Evolutionary conservation across 2,888 invertebrate genomes (phyloP), one percentile per base, ranked within the genome.

Genomic region (Rhynchonema sp.): DNA sequence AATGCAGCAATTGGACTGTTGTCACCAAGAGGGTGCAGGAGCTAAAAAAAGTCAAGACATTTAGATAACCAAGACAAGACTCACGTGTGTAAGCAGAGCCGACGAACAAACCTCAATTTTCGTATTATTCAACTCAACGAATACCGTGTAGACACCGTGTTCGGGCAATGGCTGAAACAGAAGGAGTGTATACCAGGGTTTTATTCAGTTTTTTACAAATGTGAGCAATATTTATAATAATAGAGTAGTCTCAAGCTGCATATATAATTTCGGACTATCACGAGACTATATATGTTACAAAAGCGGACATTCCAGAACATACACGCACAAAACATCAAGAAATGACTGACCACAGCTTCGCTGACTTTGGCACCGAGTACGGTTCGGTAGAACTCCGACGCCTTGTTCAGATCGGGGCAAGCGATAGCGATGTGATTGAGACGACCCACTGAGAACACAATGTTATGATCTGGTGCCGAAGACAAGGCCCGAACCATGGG

Each of bases 351-450:
- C 63, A 70, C 66, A 30, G 67, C 63, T 52, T 70, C 69, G 66
- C 75, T 75, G 65, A 80, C 79, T 68, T 77, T 74, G 13, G 79
- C 80, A 38, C 79, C 78, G 30, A 81, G 71, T 29, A 78, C 72
- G 69, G 80, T 77, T 64, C 75, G 73, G 69, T 79, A 81, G 62
- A 81, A 72, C 17, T 73, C 66, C 1, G 77, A 69, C 22, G 79
- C 69, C 64, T 74, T 76, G 58, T 78, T 74, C 55, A 81, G 68
- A 65, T 80, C 75, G 17, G 78, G 77, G 17, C 77, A 77, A 49
- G 80, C 81, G 62, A 81, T 77, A 29, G 81, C 81, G 23, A 81
- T 77, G 71, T 81, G 81, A 67, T 81, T 81, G 20, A 81, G 71
- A 64, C 74, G 74, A 13, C 80, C 79, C 49, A 81, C 66, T 59